These are phyloP conservation scores for Stichopus chloronotus DNA, from an alignment of 35 echinoderm and acorn worm species.

Conservation along the genomic window DNA sequence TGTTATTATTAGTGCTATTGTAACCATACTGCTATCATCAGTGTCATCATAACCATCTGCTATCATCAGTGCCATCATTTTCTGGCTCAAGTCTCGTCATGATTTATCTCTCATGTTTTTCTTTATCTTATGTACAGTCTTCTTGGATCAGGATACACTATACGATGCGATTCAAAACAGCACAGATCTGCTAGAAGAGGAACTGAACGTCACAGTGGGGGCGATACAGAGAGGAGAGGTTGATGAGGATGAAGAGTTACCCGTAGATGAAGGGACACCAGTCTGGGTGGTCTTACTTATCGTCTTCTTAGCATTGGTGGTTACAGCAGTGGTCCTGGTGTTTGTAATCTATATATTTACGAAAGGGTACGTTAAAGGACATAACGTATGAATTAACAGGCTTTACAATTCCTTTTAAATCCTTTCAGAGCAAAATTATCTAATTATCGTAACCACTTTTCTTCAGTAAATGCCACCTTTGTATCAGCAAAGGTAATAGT, in stretches of 20 bases:
- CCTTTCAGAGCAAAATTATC: no score
- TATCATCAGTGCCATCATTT: no score
- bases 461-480: no score
- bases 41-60: no score
- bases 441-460: no score
- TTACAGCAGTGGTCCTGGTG: background rate
- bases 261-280: background rate
- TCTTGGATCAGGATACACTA: constrained; percentile 28
- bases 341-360: background rate
- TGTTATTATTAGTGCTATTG: no score
- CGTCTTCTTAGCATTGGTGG: background rate
- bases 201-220: constrained; percentile 11
- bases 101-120: no score
- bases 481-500: no score
- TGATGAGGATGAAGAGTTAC: background rate
- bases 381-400: no score
- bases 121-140: background rate
- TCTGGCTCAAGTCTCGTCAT: no score
- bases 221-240: background rate
- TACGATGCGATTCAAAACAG: constrained; percentile 20
- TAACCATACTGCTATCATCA: no score
- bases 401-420: no score
- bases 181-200: constrained; percentile 3
- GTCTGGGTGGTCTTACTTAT: background rate
- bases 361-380: background rate